Evolutionary conservation across 2,888 invertebrate species (phyloP), one percentile per base, ranked within the genome.

Genomic region (Netelia melanura): DNA sequence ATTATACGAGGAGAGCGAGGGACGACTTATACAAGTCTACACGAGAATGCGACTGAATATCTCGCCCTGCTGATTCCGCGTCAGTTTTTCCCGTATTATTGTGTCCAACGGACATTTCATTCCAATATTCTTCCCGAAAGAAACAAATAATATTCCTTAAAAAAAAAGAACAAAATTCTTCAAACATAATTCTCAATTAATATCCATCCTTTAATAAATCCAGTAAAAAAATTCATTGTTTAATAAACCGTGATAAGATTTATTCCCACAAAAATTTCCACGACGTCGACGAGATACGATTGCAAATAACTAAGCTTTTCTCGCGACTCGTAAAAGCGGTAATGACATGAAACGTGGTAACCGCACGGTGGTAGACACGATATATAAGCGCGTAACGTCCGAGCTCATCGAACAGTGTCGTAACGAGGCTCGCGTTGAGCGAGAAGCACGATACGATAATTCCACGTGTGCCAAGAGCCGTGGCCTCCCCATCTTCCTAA

Each of bases 391-490:
- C 25, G 25, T 25, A 25, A 25, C 25, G 25, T 25, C 25, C 25
- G 64, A 75, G 62, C 75, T 72, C 79, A 75, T 75, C 72, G 77
- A 23, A 9, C 58, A 30, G 52, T 81, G 76, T 84, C 76, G 76
- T 72, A 83, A 84, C 48, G 80, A 72, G 71, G 14, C 67, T 72
- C 76, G 52, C 58, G 62, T 58, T 48, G 23, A 25, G 25, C 25
- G 25, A 25, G 3, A 3, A 21, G 43, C 21, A 43, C 52, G 71
- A 75, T 43, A 61, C 21, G 52, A 56, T 71, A 72, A 84, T 84
- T 84, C 84, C 71, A 77, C 77, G 77, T 77, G 81, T 81, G 74
- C 68, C 56, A 56, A 81, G 81, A 84, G 10, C 68, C 77, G 52
- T 65, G 70, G 67, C 68, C 56, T 44, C 21, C 62, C 61, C 44